Conservation (phyloP, 2,797 vertebrate genomes). For the Phataginus tricuspis region DNA sequence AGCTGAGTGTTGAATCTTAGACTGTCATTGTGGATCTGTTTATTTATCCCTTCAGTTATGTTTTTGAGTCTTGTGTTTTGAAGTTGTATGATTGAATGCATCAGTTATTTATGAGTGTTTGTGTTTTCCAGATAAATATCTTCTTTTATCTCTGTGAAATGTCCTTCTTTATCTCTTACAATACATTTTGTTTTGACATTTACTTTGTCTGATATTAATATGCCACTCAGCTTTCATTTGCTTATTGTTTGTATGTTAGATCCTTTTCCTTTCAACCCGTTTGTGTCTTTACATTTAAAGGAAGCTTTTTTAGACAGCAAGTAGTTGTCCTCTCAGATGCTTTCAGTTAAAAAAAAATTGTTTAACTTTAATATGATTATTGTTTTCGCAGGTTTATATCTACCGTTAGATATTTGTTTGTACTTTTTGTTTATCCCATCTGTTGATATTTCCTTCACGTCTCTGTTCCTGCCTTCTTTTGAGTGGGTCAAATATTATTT, state of each 20-base stretch:
- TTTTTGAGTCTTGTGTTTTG: neutral
- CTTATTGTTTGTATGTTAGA: neutral
- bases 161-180: neutral
- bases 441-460: neutral
- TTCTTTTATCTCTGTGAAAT: neutral
- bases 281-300: neutral
- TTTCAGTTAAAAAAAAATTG: neutral
- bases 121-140: neutral
- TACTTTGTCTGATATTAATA: neutral
- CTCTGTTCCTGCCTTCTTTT: neutral
- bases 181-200: neutral
- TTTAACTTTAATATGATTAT: neutral
- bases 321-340: neutral
- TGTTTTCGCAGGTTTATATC: neutral
- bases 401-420: neutral
- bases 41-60: neutral
- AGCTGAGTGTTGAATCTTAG: neutral
- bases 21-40: neutral
- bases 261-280: neutral
- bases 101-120: slow-evolving; percentile 1
- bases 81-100: neutral
- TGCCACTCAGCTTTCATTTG: neutral
- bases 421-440: neutral
- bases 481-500: neutral
- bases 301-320: neutral